phyloP scores from a whole-genome alignment of 2,113 vertebrate species.

The Leptodactylus fuscus region DNA sequence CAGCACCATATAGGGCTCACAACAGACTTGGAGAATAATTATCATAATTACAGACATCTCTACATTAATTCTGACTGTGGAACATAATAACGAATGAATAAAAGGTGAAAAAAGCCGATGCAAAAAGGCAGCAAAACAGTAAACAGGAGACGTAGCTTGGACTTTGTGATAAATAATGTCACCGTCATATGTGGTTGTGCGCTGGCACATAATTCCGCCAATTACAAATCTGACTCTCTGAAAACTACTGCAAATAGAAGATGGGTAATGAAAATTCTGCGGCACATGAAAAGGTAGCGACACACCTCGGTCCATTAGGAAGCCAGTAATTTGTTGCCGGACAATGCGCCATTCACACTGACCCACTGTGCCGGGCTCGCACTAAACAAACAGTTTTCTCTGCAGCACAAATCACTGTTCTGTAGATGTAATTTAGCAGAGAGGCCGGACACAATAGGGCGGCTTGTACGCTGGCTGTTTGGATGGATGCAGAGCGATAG shows the following conservation, averaged over 20 bases:
- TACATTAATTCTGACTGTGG: background rate
- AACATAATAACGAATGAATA: background rate
- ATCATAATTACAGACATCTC: background rate
- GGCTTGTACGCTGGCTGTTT: background rate
- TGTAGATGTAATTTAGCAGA: conserved; percentile 31
- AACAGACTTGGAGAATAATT: background rate
- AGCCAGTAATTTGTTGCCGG: conserved; percentile 1
- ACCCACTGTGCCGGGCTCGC: background rate
- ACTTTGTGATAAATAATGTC: background rate
- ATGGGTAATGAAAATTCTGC: background rate
- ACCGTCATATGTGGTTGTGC: background rate
- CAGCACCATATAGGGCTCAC: too few species aligned
- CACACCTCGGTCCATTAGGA: background rate
- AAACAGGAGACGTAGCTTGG: background rate
- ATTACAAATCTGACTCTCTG: background rate
- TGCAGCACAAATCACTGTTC: background rate
- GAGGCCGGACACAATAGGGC: background rate
- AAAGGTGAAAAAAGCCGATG: background rate
- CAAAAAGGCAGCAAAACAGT: background rate
- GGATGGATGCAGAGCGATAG: background rate
- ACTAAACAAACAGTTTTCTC: conserved; percentile 25
- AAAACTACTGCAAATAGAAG: background rate
- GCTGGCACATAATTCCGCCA: background rate
- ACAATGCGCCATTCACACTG: conserved; percentile 17
- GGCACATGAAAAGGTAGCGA: background rate